These are phyloP conservation scores for Varanus komodoensis DNA, from an alignment of 2,113 vertebrate species.

Conservation along the genomic window DNA sequence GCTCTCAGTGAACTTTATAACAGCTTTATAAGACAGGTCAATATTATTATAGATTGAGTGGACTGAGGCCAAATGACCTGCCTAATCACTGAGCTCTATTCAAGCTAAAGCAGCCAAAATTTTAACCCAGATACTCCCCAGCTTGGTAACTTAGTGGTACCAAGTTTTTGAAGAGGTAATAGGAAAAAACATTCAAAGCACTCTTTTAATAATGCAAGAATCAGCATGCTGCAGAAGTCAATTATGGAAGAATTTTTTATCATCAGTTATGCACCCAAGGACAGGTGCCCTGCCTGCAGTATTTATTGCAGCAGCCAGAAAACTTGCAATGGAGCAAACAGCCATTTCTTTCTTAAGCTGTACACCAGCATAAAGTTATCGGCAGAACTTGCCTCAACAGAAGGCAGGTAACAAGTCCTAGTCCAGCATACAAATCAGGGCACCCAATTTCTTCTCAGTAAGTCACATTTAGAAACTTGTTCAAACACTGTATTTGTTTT, in stretches of 20 bases:
- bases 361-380: not conserved
- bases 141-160: too few species aligned
- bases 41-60: not conserved
- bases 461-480: not conserved
- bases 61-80: not conserved
- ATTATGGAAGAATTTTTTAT: not conserved
- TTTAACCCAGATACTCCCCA: not conserved
- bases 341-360: not conserved
- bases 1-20: not conserved
- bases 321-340: not conserved
- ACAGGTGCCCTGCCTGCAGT: not conserved
- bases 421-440: not conserved
- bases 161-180: not conserved
- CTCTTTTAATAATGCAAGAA: not conserved
- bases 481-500: not conserved
- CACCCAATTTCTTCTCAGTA: not conserved
- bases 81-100: not conserved
- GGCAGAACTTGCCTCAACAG: not conserved
- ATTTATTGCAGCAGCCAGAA: not conserved
- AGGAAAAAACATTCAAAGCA: not conserved
- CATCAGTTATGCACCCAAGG: not conserved
- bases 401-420: not conserved
- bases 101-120: not conserved
- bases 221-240: not conserved
- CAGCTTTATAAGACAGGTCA: not conserved